These are phyloP conservation scores for Brachionus koreanus DNA, from an alignment of 1,140 invertebrate genomes.

Conservation along the genomic window DNA sequence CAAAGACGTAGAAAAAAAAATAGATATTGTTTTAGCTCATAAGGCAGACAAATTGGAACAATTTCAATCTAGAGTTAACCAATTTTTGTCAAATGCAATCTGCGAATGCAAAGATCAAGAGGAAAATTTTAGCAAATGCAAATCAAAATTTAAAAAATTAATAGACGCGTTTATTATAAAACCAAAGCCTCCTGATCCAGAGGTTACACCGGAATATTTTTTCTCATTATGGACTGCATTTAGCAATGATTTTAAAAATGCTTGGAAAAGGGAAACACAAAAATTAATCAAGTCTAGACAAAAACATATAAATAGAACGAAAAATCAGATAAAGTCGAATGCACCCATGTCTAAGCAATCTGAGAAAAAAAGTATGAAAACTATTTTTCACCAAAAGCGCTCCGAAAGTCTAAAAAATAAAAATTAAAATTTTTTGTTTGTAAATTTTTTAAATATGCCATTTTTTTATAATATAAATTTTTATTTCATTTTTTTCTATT, in stretches of 20 bases:
- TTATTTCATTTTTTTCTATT: not conserved
- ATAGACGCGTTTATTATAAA: slow-evolving; percentile 82
- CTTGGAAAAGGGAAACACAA: slow-evolving; percentile 88
- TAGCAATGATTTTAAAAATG: slow-evolving; percentile 87
- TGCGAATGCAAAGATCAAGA: slow-evolving; percentile 58
- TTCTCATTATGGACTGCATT: slow-evolving; percentile 82
- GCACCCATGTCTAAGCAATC: not conserved
- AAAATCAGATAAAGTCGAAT: not conserved
- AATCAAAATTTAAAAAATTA: slow-evolving; percentile 68
- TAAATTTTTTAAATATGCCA: not conserved
- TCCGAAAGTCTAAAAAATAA: not conserved
- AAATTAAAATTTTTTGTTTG: not conserved
- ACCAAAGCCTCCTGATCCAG: slow-evolving; percentile 72
- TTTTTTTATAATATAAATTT: not conserved
- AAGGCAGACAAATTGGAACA: slow-evolving; percentile 55
- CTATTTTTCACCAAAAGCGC: slow-evolving; percentile 10
- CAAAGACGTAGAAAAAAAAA: slow-evolving; percentile 56
- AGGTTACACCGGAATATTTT: slow-evolving; percentile 76
- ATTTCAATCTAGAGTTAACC: slow-evolving; percentile 81
- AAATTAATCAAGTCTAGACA: slow-evolving; percentile 76
- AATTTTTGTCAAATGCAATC: slow-evolving; percentile 65
- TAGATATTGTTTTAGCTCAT: not conserved
- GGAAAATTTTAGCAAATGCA: slow-evolving; percentile 57
- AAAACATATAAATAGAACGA: not conserved
- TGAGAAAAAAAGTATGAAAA: slow-evolving; percentile 15